phyloP scores from a whole-genome alignment of 2,797 vertebrate species.

The Staurois parvus region DNA sequence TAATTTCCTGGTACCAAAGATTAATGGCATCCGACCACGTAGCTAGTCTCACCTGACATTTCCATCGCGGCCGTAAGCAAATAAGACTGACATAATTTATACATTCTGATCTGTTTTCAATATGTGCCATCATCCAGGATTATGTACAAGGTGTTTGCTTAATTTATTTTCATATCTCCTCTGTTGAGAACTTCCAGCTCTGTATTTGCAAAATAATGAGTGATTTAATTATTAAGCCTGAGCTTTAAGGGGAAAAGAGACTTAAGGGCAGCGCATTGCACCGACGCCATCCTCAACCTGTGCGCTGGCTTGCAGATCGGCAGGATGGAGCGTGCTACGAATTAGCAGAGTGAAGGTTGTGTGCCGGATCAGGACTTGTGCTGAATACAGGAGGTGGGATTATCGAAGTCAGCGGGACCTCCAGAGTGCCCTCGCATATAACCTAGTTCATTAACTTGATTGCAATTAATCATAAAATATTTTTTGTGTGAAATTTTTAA shows the following conservation, averaged over 20 bases:
- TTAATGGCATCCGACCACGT: neutral
- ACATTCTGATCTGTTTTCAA: constrained; percentile 36
- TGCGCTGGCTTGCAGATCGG: neutral
- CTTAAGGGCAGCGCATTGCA: neutral
- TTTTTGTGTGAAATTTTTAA: constrained; percentile 38
- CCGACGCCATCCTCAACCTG: constrained; percentile 1
- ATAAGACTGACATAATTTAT: constrained; percentile 49
- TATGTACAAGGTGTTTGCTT: constrained; percentile 50
- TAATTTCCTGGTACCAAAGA: neutral
- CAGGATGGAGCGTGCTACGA: neutral
- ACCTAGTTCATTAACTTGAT: constrained; percentile 45
- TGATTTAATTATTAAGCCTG: constrained; percentile 46
- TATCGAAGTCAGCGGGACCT: constrained; percentile 35
- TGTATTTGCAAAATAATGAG: constrained; percentile 48
- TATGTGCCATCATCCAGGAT: constrained; percentile 43
- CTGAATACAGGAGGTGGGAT: constrained; percentile 47
- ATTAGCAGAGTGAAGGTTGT: neutral
- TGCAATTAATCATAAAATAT: constrained; percentile 51
- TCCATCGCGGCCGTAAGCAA: constrained; percentile 19
- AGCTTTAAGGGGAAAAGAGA: constrained; percentile 19
- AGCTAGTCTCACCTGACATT: constrained; percentile 23
- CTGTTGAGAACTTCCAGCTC: constrained; percentile 18
- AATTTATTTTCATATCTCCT: constrained; percentile 30
- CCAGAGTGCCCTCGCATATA: constrained; percentile 13
- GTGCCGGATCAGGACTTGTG: neutral